Conservation (phyloP, 2,113 vertebrate genomes). For the Ctenomys sociabilis region DNA sequence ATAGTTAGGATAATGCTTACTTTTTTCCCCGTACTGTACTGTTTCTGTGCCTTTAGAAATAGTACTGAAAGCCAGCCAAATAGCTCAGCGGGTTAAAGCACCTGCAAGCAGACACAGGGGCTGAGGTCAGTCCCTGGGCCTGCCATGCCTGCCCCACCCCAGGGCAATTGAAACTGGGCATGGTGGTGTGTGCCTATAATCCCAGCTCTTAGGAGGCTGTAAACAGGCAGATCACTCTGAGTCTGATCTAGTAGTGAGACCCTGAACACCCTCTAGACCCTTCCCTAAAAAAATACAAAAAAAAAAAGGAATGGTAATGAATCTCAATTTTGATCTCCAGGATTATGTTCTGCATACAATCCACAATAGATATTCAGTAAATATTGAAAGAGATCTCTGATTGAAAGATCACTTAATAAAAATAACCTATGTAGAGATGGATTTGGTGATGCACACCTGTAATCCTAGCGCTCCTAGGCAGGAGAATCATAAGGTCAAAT, state of each 20-base stretch:
- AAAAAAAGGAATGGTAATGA: background rate
- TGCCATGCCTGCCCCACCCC: no score
- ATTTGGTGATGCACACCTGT: background rate
- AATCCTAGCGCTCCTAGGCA: background rate
- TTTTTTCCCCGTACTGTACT: background rate
- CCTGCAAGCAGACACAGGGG: no score
- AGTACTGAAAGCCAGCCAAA: background rate
- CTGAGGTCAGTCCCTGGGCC: no score
- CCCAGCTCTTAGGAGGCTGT: no score
- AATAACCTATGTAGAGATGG: background rate
- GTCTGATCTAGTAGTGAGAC: no score
- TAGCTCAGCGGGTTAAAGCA: no score
- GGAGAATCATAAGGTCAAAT: background rate
- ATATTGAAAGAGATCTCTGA: background rate
- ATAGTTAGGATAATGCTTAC: background rate
- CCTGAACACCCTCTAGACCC: no score
- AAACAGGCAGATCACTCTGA: no score
- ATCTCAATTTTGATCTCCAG: conserved; percentile 9
- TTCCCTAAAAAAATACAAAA: no score
- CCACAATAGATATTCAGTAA: conserved; percentile 1
- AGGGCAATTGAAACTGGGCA: no score
- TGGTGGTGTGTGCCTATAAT: no score
- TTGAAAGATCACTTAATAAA: background rate
- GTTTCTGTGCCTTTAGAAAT: background rate
- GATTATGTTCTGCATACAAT: background rate